A percentile compares a stretch with the other conserved stretches of the same genome.
Evolutionary conservation across 2,113 vertebrate genomes (phyloP).

Genomic region (Stictonetta naevosa): DNA sequence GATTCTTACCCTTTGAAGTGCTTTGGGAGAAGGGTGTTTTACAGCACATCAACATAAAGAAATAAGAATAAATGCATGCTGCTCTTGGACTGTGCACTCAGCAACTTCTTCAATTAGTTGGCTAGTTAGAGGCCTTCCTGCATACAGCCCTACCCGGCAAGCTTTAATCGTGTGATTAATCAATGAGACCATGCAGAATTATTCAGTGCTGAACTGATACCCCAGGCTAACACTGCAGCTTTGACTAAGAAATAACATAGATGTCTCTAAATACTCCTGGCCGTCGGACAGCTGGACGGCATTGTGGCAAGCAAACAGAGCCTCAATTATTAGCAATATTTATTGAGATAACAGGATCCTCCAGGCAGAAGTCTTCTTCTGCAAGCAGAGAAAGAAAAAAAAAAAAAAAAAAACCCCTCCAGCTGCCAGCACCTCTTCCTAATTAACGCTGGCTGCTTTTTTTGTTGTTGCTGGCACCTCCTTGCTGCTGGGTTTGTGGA

Average conservation of each 20-base stretch:
- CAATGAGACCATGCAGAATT: not conserved
- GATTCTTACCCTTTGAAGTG: not conserved
- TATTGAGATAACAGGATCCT: constrained; percentile 37
- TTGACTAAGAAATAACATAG: not conserved
- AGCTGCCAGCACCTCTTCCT: not conserved
- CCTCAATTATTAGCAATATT: constrained; percentile 35
- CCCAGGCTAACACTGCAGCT: not conserved
- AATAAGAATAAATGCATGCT: not conserved
- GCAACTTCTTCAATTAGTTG: not conserved
- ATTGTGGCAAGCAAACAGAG: not conserved
- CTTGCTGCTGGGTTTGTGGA: not conserved
- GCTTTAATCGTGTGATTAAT: not conserved
- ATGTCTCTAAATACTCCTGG: not conserved
- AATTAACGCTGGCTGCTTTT: constrained; percentile 9
- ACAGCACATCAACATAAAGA: not conserved
- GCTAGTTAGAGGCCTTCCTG: not conserved
- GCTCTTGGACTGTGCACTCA: not conserved
- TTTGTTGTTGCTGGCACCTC: not conserved
- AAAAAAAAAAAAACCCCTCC: not conserved
- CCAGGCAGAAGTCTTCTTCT: constrained; percentile 10
- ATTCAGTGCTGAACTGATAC: not conserved
- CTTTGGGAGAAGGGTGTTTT: not conserved
- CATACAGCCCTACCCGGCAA: not conserved
- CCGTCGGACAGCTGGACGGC: not conserved
- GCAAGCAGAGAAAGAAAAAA: not conserved